These are phyloP conservation scores for Acleris laterana DNA, from an alignment of 2,888 invertebrate genomes.

Conservation along the genomic window DNA sequence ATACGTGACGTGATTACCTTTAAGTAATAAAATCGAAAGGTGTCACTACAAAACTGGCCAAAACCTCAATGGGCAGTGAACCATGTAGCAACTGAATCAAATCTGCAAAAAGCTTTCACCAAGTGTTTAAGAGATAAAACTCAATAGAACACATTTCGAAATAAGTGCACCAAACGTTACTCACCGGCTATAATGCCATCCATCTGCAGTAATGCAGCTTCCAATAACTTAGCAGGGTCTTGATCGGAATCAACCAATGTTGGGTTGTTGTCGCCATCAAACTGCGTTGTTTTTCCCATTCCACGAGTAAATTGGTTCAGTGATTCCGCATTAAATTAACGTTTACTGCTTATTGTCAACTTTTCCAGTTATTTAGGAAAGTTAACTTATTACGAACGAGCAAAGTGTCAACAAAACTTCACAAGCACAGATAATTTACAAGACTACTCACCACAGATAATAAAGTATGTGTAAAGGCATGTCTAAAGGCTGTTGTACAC, in stretches of 20 bases:
- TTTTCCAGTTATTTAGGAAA: conserved; percentile 47
- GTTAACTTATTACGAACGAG: conserved; percentile 57
- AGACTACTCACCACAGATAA: no score
- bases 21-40: background rate
- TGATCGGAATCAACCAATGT: conserved; percentile 85
- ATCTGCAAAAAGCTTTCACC: conserved; percentile 7
- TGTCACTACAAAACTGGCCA: conserved; percentile 39
- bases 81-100: conserved; percentile 43
- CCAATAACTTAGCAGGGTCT: conserved; percentile 93
- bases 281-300: conserved; percentile 77
- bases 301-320: conserved; percentile 46
- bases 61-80: conserved; percentile 58
- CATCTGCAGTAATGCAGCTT: conserved; percentile 94
- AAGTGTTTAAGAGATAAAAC: background rate
- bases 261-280: conserved; percentile 81
- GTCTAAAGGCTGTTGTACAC: no score
- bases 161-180: conserved; percentile 38
- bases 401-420: conserved; percentile 70
- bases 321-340: conserved; percentile 10
- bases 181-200: conserved; percentile 94
- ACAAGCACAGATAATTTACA: conserved; percentile 34
- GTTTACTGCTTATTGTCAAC: conserved; percentile 17
- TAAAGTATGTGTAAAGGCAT: no score
- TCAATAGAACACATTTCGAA: background rate
- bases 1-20: no score